Evolutionary conservation across 2,888 invertebrate species (phyloP).

Genomic region (Ptychoptera contaminata): DNA sequence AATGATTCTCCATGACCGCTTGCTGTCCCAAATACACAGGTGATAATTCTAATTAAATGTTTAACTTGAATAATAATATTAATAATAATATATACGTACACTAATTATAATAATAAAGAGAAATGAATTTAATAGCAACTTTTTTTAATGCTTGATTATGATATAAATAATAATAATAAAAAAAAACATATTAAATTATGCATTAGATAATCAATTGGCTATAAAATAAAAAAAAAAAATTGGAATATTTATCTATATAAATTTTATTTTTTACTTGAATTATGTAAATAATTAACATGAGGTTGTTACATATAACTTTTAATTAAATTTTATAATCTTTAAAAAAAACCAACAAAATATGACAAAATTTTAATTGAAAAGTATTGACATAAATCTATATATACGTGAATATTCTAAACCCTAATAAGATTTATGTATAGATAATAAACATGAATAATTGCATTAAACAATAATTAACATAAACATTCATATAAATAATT

Average conservation of each 20-base stretch:
- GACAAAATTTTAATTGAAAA: too few species aligned
- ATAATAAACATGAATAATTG: not conserved
- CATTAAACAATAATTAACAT: not conserved
- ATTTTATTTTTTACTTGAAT: not conserved
- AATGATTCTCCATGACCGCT: constrained; percentile 34
- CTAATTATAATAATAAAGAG: not conserved
- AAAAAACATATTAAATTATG: constrained; percentile 1
- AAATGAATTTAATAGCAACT: constrained; percentile 1
- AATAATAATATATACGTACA: not conserved
- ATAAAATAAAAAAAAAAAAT: too few species aligned
- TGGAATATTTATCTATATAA: too few species aligned
- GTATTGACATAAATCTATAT: too few species aligned
- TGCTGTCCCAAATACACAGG: constrained; percentile 6
- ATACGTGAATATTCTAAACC: not conserved
- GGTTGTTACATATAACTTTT: not conserved
- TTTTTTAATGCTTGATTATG: constrained; percentile 3
- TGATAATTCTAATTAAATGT: constrained; percentile 11
- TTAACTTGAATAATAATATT: constrained; percentile 1
- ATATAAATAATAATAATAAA: not conserved
- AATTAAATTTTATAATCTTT: not conserved
- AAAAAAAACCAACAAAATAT: not conserved
- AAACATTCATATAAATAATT: not conserved
- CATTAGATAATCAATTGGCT: not conserved
- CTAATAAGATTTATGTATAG: not conserved
- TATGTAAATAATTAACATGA: constrained; percentile 1